These are phyloP conservation scores for Rhinoptilus africanus DNA, from an alignment of 2,113 vertebrate species.

Conservation along the genomic window DNA sequence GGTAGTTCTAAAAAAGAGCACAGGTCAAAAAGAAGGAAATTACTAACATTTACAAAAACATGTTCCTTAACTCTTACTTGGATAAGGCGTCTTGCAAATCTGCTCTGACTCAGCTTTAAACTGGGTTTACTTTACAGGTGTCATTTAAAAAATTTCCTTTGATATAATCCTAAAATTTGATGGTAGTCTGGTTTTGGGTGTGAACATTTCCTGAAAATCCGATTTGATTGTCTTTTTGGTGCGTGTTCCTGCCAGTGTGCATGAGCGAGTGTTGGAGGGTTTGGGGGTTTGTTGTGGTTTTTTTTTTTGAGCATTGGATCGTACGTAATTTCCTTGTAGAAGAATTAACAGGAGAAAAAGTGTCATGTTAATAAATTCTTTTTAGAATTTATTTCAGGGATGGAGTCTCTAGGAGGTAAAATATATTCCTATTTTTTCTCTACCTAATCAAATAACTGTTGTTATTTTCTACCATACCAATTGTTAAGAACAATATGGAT, in stretches of 20 bases:
- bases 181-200: not conserved
- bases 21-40: not conserved
- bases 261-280: not conserved
- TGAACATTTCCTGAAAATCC: not conserved
- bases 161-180: not conserved
- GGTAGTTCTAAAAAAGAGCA: not conserved
- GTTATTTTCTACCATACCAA: not conserved
- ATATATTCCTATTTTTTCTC: not conserved
- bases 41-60: not conserved
- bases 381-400: not conserved
- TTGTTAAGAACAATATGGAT: not conserved
- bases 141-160: not conserved
- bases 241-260: not conserved
- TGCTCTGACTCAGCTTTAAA: not conserved
- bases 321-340: not conserved
- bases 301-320: not conserved
- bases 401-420: not conserved
- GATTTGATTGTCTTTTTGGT: not conserved
- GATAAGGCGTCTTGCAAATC: not conserved
- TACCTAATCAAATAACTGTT: not conserved
- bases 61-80: not conserved
- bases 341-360: not conserved
- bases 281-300: not conserved
- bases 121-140: not conserved
- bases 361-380: not conserved